These are phyloP conservation scores for Beris morrisii DNA, from an alignment of 2,888 invertebrate genomes.

Conservation along the genomic window DNA sequence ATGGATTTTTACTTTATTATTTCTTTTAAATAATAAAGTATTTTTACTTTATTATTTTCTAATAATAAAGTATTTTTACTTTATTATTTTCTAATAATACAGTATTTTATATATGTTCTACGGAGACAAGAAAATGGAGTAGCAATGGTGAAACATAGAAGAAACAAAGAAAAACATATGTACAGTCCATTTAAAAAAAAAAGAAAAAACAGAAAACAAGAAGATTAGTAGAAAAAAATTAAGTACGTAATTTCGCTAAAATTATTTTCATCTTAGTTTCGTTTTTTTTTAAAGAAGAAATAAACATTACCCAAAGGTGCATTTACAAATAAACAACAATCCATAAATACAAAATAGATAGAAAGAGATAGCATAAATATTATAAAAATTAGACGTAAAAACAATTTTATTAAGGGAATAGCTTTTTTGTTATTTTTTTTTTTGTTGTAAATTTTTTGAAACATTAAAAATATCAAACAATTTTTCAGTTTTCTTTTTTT, in stretches of 20 bases:
- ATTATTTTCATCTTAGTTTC: neutral
- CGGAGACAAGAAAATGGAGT: too few relatives aligned
- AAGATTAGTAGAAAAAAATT: neutral
- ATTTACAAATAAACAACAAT: slow-evolving; percentile 29
- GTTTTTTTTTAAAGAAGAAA: neutral
- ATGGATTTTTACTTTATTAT: too few relatives aligned
- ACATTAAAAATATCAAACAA: slow-evolving; percentile 1
- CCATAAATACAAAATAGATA: neutral
- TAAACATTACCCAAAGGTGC: slow-evolving; percentile 32
- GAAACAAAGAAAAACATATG: too few relatives aligned
- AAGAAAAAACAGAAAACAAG: too few relatives aligned
- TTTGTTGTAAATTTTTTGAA: slow-evolving; percentile 7
- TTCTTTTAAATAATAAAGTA: too few relatives aligned
- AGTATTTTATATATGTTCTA: too few relatives aligned
- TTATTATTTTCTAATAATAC: too few relatives aligned
- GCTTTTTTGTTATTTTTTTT: slow-evolving; percentile 20
- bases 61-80: too few relatives aligned
- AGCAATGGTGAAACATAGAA: too few relatives aligned
- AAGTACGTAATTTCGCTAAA: too few relatives aligned
- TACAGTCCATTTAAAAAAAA: too few relatives aligned
- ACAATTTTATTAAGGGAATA: neutral
- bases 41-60: too few relatives aligned
- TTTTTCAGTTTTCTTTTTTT: neutral
- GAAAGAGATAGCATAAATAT: slow-evolving; percentile 3
- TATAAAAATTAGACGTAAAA: neutral